Percentiles rank a stretch among this genome's conserved stretches.
phyloP scores from a whole-genome alignment of 2,888 invertebrate genomes.

The Cephus rjabovi region DNA sequence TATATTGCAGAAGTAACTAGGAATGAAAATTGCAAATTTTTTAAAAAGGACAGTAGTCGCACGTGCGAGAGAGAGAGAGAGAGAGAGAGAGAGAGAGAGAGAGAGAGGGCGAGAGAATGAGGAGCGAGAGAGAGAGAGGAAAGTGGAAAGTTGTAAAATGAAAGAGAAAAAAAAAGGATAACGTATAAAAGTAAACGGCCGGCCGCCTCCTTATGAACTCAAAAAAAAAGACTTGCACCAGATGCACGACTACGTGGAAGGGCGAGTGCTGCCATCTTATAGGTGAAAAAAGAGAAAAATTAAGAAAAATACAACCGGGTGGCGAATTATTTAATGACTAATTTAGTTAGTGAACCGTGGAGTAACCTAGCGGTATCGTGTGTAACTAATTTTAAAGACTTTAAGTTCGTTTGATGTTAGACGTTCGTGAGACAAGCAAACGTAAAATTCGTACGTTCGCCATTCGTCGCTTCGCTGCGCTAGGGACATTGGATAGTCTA shows the following conservation, averaged over 20 bases:
- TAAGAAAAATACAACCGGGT: conserved; percentile 1
- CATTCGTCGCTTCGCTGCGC: too few relatives aligned
- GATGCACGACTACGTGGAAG: not conserved
- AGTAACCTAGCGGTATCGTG: conserved; percentile 23
- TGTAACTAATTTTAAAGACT: conserved; percentile 30
- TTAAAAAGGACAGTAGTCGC: conserved; percentile 22
- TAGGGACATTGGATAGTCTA: not conserved
- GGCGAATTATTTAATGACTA: conserved; percentile 28
- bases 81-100: not conserved
- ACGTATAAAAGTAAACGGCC: conserved; percentile 5
- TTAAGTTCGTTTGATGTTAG: conserved; percentile 49
- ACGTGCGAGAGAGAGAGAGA: not conserved
- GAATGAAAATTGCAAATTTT: conserved; percentile 31
- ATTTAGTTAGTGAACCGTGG: conserved; percentile 23
- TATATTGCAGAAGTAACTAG: conserved; percentile 9
- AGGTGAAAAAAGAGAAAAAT: conserved; percentile 9
- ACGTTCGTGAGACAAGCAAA: conserved; percentile 26
- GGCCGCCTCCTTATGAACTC: conserved; percentile 15
- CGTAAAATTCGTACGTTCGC: not conserved
- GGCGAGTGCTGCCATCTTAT: conserved; percentile 9
- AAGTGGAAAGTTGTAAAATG: not conserved
- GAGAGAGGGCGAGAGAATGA: too few relatives aligned
- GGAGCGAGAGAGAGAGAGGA: not conserved
- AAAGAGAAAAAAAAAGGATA: not conserved
- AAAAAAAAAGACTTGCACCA: not conserved